A percentile compares a stretch with the other conserved stretches of the same genome.
Conservation (phyloP, 2,113 vertebrate genomes). For the Crotalus horridus region DNA sequence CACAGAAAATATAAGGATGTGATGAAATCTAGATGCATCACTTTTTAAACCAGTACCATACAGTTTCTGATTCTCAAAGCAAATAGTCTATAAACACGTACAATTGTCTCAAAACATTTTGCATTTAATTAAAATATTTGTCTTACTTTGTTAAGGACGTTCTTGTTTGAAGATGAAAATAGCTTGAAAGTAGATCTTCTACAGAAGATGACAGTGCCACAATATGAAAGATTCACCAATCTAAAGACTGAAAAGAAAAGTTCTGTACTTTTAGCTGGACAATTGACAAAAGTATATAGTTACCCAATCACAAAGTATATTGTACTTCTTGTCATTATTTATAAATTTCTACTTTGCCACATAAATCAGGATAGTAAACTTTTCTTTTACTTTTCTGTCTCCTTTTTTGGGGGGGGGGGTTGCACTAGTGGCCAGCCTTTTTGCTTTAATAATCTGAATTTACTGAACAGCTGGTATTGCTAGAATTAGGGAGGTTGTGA, state of each 20-base stretch:
- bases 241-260: background rate
- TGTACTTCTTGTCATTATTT: background rate
- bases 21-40: background rate
- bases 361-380: background rate
- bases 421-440: background rate
- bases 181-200: background rate
- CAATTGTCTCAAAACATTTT: background rate
- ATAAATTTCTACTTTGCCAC: background rate
- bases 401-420: fast-evolving
- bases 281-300: background rate
- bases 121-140: background rate
- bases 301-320: background rate
- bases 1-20: background rate
- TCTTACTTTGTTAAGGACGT: background rate
- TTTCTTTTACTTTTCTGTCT: background rate
- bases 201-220: background rate
- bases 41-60: background rate
- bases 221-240: background rate
- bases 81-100: background rate
- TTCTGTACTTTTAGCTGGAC: background rate
- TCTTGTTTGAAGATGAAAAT: background rate
- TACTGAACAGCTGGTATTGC: background rate
- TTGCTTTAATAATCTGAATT: background rate
- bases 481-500: background rate
- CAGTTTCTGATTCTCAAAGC: background rate